phyloP scores from a whole-genome alignment of 2,888 invertebrate species.

The Capitulum mitella region DNA sequence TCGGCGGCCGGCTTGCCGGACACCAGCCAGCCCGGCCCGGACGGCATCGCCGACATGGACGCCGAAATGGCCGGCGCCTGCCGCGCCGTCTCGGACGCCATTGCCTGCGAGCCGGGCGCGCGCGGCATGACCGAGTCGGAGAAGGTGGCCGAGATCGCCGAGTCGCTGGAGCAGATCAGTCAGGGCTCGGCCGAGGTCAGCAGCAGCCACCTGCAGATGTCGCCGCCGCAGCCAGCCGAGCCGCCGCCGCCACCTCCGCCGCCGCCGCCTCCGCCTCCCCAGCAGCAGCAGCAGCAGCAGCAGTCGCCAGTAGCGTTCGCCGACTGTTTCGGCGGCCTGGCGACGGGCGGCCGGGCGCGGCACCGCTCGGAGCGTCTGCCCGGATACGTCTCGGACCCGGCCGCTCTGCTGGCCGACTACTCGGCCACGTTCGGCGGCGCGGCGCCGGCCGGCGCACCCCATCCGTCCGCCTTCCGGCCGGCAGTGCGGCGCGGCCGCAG shows the following conservation, averaged over 20 bases:
- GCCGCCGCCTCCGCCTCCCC: background rate
- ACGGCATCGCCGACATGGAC: background rate
- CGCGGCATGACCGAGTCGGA: background rate
- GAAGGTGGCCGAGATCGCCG: slow-evolving; percentile 14
- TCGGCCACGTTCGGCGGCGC: background rate
- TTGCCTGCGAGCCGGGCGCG: background rate
- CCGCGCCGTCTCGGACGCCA: background rate
- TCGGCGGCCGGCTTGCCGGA: background rate
- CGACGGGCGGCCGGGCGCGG: background rate
- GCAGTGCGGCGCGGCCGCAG: slow-evolving; percentile 1
- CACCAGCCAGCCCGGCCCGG: too few relatives aligned
- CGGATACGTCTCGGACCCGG: background rate
- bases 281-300: too few relatives aligned
- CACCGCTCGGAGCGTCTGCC: slow-evolving; percentile 11
- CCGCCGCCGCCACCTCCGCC: background rate
- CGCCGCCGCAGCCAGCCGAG: background rate
- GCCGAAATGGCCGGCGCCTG: background rate
- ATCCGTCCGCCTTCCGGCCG: slow-evolving; percentile 15
- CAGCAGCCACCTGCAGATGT: slow-evolving; percentile 5
- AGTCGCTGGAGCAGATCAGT: slow-evolving; percentile 15
- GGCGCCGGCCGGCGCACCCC: background rate
- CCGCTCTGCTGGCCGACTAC: background rate
- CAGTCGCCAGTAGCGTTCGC: too few relatives aligned
- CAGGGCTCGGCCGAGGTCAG: slow-evolving; percentile 3
- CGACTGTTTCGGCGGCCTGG: too few relatives aligned